Base-by-base conservation (phyloP, 2,888 invertebrate species). In the Drosophila planitibia region DNA sequence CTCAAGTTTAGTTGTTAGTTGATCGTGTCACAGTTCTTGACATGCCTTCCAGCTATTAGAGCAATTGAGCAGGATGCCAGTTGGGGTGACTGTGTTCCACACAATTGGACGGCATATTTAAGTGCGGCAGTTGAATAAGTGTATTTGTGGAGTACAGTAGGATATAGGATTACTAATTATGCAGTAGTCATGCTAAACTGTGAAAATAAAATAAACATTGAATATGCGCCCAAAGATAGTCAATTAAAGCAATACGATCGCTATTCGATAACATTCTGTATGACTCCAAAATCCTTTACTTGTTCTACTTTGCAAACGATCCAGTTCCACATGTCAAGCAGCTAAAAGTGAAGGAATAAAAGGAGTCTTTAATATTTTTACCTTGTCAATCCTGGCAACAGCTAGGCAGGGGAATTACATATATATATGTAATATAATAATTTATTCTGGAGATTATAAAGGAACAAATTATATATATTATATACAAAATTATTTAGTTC, bases 11-110 rank as follows among this genome's bases (percentile, higher is more conserved):
- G 52, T 67, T 70, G 85, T 69, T 57, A 44, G 52, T 67, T 71
- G 85, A 88, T 82, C 53, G 57, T 25, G 30, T 62, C 41, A 28
- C 62, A 49, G 57, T 65, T 69, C 64, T 12, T 16, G 44, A 25
- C 51, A 12, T 64, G 49, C 28, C 60, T 37, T 33, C 1, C 30
- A 41, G 37, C 61, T 22, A n/a, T 32, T 19, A 37, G 16, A 30
- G 49, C 65, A 67, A 55, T 54, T 64, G 35, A 3, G 22, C n/a
- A 53, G 70, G 59, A 35, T 44, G 19, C 30, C 19, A 51, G 12
- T 32, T 19, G 16, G 14, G 30, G n/a, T 0, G 16, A 22, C 4
- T 59, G 14, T 25, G 4, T 32, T 19, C 7, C 6, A 37, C 14
- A 2, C 39, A 53, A 14, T 32, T 53, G 53, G n/a, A 41, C 12